Evolutionary conservation across 1,140 invertebrate species (phyloP).

Genomic region (Zaprionus ghesquierei): DNA sequence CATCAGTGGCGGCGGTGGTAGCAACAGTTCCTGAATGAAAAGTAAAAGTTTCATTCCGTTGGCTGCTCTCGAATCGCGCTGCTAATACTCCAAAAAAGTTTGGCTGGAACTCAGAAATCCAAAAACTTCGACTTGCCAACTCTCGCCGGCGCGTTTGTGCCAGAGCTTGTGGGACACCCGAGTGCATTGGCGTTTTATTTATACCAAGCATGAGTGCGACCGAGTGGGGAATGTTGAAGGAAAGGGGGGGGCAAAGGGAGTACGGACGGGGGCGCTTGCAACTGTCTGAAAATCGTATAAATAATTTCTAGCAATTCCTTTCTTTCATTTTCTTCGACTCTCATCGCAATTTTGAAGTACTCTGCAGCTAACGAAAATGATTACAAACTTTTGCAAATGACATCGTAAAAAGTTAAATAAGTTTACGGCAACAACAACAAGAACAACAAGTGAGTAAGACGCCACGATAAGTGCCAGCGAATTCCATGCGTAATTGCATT

Average conservation of each 20-base stretch:
- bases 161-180: slow-evolving; percentile 13
- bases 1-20: slow-evolving; percentile 14
- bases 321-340: slow-evolving; percentile 37
- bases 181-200: slow-evolving; percentile 46
- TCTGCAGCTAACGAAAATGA: slow-evolving; percentile 68
- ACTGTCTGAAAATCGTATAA: slow-evolving; percentile 69
- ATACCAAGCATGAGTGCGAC: slow-evolving; percentile 12
- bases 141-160: neutral
- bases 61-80: slow-evolving; percentile 18
- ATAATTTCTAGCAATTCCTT: slow-evolving; percentile 59
- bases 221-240: neutral
- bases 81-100: slow-evolving; percentile 39
- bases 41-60: slow-evolving; percentile 62
- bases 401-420: slow-evolving; percentile 78
- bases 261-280: slow-evolving; percentile 29
- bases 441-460: slow-evolving; percentile 32
- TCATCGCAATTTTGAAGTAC: slow-evolving; percentile 63
- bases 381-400: slow-evolving; percentile 75
- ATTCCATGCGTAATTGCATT: slow-evolving; percentile 78
- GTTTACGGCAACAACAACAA: slow-evolving; percentile 38
- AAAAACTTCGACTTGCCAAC: slow-evolving; percentile 48
- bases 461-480: slow-evolving; percentile 65
- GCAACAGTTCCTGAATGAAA: slow-evolving; percentile 24
- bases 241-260: neutral
- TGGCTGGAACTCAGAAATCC: slow-evolving; percentile 14